phyloP scores from a whole-genome alignment of 2,797 vertebrate species.

The Rhodeus uyekii region DNA sequence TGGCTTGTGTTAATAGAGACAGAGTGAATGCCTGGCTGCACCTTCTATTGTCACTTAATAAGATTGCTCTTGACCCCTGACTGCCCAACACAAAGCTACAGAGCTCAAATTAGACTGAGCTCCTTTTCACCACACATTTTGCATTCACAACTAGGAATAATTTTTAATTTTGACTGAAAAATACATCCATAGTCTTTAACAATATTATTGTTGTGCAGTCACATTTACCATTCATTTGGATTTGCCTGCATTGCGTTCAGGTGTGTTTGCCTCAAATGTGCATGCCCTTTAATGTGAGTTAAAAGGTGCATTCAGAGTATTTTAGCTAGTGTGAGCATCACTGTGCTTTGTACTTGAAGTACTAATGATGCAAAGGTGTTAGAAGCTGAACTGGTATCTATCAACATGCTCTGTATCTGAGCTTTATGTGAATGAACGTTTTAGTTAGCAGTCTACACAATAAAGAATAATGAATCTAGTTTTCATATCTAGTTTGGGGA shows the following conservation, averaged over 20 bases:
- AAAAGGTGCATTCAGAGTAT: background rate
- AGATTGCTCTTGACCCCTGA: constrained; percentile 24
- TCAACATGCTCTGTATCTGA: background rate
- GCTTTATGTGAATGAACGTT: background rate
- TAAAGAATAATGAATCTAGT: background rate
- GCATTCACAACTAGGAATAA: no score
- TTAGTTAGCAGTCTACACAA: background rate
- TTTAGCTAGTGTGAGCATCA: background rate
- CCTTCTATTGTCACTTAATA: constrained; percentile 23
- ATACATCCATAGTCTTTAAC: no score
- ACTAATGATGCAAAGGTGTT: background rate
- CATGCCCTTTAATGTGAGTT: no score
- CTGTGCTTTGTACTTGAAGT: background rate
- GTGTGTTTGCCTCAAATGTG: no score
- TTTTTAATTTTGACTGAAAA: no score
- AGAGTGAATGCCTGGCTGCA: constrained; percentile 7
- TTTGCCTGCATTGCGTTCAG: no score
- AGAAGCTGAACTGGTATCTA: background rate
- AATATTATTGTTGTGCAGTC: no score
- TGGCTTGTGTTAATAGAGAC: constrained; percentile 19
- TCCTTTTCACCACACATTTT: no score
- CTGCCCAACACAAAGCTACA: background rate
- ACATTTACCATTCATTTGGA: no score
- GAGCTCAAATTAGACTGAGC: background rate
- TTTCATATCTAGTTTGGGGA: no score